Conservation (phyloP, 1,140 invertebrate genomes). For the Hyphantria cunea region DNA sequence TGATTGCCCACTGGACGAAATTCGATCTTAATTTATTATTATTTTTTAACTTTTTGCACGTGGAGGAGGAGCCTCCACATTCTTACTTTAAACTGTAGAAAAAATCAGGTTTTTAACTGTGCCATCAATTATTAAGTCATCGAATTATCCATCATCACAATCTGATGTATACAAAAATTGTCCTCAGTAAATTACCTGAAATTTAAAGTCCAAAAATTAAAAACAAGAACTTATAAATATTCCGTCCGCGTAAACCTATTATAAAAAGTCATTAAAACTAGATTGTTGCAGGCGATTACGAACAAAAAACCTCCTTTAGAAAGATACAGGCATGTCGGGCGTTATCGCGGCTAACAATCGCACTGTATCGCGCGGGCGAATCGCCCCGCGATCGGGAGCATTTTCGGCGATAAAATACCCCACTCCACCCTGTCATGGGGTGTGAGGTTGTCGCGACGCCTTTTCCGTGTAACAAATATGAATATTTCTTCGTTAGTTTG, state of each 20-base stretch:
- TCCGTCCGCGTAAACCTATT: slow-evolving; percentile 35
- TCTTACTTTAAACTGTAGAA: too few relatives aligned
- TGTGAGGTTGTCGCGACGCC: slow-evolving; percentile 3
- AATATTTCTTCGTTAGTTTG: slow-evolving; percentile 1
- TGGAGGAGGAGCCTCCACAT: too few relatives aligned
- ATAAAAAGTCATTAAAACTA: slow-evolving; percentile 51
- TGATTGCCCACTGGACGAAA: too few relatives aligned
- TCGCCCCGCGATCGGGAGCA: slow-evolving; percentile 41
- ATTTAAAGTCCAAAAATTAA: not conserved
- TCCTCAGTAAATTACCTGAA: not conserved
- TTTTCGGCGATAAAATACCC: slow-evolving; percentile 44
- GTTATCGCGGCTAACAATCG: slow-evolving; percentile 1
- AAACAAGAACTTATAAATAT: slow-evolving; percentile 22
- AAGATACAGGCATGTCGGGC: slow-evolving; percentile 43
- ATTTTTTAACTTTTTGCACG: too few relatives aligned
- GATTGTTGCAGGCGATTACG: slow-evolving; percentile 37
- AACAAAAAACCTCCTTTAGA: slow-evolving; percentile 42
- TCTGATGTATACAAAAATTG: too few relatives aligned
- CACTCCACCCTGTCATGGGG: slow-evolving; percentile 6
- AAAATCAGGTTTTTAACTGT: too few relatives aligned
- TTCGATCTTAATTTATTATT: too few relatives aligned
- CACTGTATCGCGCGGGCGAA: slow-evolving; percentile 38
- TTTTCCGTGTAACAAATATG: slow-evolving; percentile 10
- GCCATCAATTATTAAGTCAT: too few relatives aligned
- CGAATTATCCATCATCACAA: too few relatives aligned